phyloP scores from a whole-genome alignment of 1,140 invertebrate genomes.

The Macrobrachium rosenbergii region DNA sequence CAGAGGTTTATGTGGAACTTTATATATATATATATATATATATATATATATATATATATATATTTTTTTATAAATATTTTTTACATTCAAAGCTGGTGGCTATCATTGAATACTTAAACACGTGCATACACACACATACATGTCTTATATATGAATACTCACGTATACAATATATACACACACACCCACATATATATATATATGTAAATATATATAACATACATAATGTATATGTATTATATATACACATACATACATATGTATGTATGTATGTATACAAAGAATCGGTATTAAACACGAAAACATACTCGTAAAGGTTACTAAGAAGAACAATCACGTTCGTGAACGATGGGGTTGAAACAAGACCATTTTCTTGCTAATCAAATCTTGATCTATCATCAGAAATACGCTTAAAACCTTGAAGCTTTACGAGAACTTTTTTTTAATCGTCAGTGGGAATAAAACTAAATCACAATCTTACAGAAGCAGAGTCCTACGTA shows the following conservation, averaged over 20 bases:
- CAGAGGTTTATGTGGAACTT: neutral
- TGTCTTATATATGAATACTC: neutral
- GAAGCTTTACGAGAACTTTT: too few species aligned
- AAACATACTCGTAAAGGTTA: too few species aligned
- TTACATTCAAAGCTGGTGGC: too few species aligned
- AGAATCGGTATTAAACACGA: too few species aligned
- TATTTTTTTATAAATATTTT: neutral
- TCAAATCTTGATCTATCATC: too few species aligned
- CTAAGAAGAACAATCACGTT: too few species aligned
- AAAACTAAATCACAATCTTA: too few species aligned
- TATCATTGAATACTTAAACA: neutral
- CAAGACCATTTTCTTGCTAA: too few species aligned
- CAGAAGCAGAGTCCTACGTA: too few species aligned
- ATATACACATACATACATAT: conserved; percentile 27
- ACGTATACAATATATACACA: conserved; percentile 21
- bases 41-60: conserved; percentile 12
- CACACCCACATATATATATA: conserved; percentile 25
- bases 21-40: conserved; percentile 14
- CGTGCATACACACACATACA: neutral
- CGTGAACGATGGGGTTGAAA: too few species aligned
- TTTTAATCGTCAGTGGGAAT: too few species aligned
- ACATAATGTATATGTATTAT: neutral
- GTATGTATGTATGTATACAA: neutral
- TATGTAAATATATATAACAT: conserved; percentile 24
- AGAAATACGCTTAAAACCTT: too few species aligned